phyloP scores from a whole-genome alignment of 2,113 vertebrate species.

The Prietella phreatophila region DNA sequence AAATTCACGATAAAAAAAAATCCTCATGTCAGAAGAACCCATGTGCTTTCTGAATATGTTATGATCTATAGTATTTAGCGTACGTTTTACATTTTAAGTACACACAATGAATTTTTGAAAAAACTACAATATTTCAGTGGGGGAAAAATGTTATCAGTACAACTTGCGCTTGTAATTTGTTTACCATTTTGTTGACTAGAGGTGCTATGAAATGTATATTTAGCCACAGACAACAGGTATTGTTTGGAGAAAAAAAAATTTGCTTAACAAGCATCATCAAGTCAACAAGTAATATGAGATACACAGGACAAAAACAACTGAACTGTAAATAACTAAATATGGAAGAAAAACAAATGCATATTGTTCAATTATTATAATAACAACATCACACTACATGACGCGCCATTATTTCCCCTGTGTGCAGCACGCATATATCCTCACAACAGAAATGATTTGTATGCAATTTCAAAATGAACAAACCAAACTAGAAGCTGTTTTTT shows the following conservation, averaged over 20 bases:
- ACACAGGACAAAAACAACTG: not conserved
- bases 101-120: not conserved
- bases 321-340: not conserved
- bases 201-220: not conserved
- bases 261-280: not conserved
- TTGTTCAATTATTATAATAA: not conserved
- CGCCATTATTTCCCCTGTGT: not conserved
- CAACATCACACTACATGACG: not conserved
- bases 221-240: not conserved
- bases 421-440: not conserved
- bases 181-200: not conserved
- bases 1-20: not conserved
- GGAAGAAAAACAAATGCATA: not conserved
- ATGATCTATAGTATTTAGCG: not conserved
- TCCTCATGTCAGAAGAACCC: not conserved
- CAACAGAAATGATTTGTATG: conserved; percentile 27
- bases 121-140: not conserved
- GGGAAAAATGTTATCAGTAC: not conserved
- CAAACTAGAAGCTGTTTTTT: conserved; percentile 31
- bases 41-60: not conserved
- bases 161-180: not conserved
- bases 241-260: not conserved
- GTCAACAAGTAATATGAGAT: not conserved
- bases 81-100: not conserved
- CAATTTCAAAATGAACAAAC: conserved; percentile 50